Evolutionary conservation across 2,888 invertebrate genomes (phyloP), one percentile per base, ranked within the genome.

Genomic region (Dorcus hopei): DNA sequence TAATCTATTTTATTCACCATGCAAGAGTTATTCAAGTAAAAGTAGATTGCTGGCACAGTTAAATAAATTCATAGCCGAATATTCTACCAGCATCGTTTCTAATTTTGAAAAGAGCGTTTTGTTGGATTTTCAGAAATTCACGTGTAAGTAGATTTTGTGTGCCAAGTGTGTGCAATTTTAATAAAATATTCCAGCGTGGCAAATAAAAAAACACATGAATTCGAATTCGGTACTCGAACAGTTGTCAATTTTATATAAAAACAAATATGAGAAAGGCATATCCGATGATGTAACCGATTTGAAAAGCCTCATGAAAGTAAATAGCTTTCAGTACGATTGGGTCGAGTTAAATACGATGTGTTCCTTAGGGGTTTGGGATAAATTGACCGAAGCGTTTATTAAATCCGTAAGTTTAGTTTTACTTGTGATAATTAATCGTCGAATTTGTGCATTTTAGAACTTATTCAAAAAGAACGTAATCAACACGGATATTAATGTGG

Each of bases 381-480:
- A 70, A 58, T 56, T 77, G 33, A 59, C 61, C 9, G 68, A 68
- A 43, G 59, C 64, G 26, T 76, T 74, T 61, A 60, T 67, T 48
- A 75, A 76, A 66, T 70, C 70, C 40, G 40, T 54, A 16, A 39
- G 38, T 9, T 38, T 14, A 9, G 33, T 43, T 11, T 41, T 52
- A n/a, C 16, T 49, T 49, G 6, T 48, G 26, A 38, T 38, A 14
- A 14, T 19, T 11, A 2, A 48, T 4, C 16, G 14, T 5, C 16
- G 39, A 52, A 49, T 33, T 55, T 43, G 62, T 65, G 40, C 57
- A 48, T 69, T 69, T 2, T 70, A 85, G 84, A 83, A 83, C 67
- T 83, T 84, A 82, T 69, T 85, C 0, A 76, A 76, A 62, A 75
- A 73, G 59, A 68, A 69, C 56, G 59, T 61, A 49, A 64, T 78